These are phyloP conservation scores for Resseliella maxima DNA, from an alignment of 2,888 invertebrate genomes.

Conservation along the genomic window DNA sequence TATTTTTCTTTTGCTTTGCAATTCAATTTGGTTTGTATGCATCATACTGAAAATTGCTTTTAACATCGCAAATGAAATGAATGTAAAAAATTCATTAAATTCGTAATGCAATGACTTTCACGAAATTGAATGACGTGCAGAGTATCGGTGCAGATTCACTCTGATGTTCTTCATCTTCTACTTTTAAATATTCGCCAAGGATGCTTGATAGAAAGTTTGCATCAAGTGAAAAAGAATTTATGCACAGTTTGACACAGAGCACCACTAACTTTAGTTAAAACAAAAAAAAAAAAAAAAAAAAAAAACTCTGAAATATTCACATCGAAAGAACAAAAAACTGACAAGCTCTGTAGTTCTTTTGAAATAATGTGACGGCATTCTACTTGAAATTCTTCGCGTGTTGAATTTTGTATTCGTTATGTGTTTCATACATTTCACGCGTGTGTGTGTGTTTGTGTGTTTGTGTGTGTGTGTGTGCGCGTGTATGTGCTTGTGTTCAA, in stretches of 20 bases:
- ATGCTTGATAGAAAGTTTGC: neutral
- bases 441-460: neutral
- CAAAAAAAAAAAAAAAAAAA: no score
- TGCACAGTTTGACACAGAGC: no score
- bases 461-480: neutral
- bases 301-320: no score
- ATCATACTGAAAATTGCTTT: no score
- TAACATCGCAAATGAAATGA: neutral
- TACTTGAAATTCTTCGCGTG: neutral
- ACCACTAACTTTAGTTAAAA: no score
- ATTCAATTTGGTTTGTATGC: neutral
- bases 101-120: neutral
- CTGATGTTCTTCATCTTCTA: neutral
- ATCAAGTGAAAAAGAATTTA: no score
- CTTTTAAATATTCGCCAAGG: neutral
- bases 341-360: neutral
- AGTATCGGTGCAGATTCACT: neutral
- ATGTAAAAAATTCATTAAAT: conserved; percentile 1
- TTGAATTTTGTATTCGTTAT: neutral
- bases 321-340: no score
- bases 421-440: no score
- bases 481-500: neutral
- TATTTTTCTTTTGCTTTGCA: neutral
- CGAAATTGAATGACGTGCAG: neutral
- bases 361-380: neutral